A percentile compares a stretch with the other conserved stretches of the same genome.
These are phyloP conservation scores for Takifugu bimaculatus DNA, from an alignment of 2,113 vertebrate species.

Conservation along the genomic window DNA sequence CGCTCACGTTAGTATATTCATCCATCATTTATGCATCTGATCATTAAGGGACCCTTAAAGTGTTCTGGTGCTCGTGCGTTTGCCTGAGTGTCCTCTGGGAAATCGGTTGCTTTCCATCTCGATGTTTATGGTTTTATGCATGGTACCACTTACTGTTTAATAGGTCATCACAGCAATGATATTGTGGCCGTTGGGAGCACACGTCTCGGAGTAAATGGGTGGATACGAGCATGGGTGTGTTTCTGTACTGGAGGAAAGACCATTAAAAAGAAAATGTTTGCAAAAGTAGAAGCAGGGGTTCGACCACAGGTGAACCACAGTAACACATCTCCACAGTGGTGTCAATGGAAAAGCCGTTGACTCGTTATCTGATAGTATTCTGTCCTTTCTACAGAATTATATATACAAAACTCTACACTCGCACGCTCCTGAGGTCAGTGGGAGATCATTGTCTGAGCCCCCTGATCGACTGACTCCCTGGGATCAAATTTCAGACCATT, in stretches of 20 bases:
- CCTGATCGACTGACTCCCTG: constrained; percentile 64
- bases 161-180: constrained; percentile 60
- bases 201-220: constrained; percentile 39
- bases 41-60: constrained; percentile 63
- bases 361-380: constrained; percentile 41
- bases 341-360: neutral
- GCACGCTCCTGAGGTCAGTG: constrained; percentile 36
- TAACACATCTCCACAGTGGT: neutral
- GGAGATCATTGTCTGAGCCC: constrained; percentile 64
- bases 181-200: constrained; percentile 42
- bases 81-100: constrained; percentile 41
- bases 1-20: constrained; percentile 67
- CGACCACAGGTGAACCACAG: neutral
- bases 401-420: constrained; percentile 28
- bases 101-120: constrained; percentile 50
- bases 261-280: neutral
- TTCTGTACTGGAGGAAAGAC: constrained; percentile 12
- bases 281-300: neutral
- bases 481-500: constrained; percentile 76
- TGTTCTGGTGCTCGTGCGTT: constrained; percentile 28
- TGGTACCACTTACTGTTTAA: constrained; percentile 70
- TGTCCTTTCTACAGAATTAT: constrained; percentile 31
- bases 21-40: constrained; percentile 69
- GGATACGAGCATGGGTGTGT: constrained; percentile 30
- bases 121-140: constrained; percentile 57